Conservation (phyloP, 2,888 invertebrate species). For the Netelia virgata region DNA sequence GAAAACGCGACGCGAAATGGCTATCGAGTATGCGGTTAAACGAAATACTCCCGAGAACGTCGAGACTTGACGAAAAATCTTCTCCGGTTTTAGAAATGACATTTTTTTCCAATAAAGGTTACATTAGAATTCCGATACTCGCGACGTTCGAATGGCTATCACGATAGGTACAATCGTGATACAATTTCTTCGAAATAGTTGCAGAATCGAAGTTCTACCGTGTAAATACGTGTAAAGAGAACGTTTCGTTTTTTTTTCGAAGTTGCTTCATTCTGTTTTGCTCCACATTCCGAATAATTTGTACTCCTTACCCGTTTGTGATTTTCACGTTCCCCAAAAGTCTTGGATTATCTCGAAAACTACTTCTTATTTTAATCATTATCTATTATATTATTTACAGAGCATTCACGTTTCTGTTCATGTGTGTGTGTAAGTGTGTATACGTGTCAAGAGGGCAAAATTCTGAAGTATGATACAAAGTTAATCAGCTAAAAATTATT, state of each 20-base stretch:
- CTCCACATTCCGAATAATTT: neutral
- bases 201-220: constrained; percentile 20
- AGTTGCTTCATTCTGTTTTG: neutral
- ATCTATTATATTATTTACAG: constrained; percentile 61
- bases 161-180: neutral
- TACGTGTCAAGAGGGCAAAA: neutral
- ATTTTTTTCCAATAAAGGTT: constrained; percentile 71
- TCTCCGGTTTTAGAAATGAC: constrained; percentile 35
- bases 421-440: neutral
- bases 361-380: constrained; percentile 6
- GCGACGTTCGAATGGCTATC: constrained; percentile 36
- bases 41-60: constrained; percentile 73
- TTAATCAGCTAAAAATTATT: constrained; percentile 57
- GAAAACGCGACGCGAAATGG: constrained; percentile 89
- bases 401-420: neutral
- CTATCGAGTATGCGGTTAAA: constrained; percentile 83
- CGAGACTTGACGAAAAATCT: constrained; percentile 61
- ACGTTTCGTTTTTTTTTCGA: neutral
- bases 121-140: constrained; percentile 20
- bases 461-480: constrained; percentile 57
- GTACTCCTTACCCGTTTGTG: neutral
- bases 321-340: neutral
- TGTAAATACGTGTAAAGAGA: constrained; percentile 22
- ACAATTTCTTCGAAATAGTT: neutral
- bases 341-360: neutral